A percentile compares a stretch with the other conserved stretches of the same genome.
Evolutionary conservation across 2,888 invertebrate species (phyloP).

Genomic region (Drosophila emarginata): DNA sequence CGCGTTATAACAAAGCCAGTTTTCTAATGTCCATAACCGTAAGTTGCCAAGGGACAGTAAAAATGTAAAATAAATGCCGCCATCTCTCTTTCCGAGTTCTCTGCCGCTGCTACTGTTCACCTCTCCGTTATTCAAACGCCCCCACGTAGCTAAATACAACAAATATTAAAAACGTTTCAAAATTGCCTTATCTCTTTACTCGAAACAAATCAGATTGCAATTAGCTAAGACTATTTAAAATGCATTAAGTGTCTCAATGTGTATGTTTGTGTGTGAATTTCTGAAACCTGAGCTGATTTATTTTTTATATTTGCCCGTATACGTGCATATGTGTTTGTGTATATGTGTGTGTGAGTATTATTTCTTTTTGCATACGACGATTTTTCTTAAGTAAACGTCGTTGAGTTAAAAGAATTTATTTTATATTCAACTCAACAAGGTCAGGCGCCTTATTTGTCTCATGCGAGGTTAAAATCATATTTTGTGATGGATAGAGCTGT

Average conservation of each 20-base stretch:
- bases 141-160: slow-evolving; percentile 57
- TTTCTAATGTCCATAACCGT: slow-evolving; percentile 82
- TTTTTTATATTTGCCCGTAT: slow-evolving; percentile 41
- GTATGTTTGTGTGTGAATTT: slow-evolving; percentile 37
- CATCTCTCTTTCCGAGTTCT: slow-evolving; percentile 5
- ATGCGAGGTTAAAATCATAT: slow-evolving; percentile 51
- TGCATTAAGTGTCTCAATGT: slow-evolving; percentile 20
- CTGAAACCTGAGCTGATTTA: slow-evolving; percentile 68
- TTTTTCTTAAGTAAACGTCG: slow-evolving; percentile 42
- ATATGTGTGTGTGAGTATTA: slow-evolving; percentile 36
- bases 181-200: slow-evolving; percentile 31
- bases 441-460: slow-evolving; percentile 67
- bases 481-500: slow-evolving; percentile 42
- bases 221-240: slow-evolving; percentile 42
- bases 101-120: slow-evolving; percentile 10
- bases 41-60: slow-evolving; percentile 56
- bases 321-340: slow-evolving; percentile 23
- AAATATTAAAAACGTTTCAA: slow-evolving; percentile 33
- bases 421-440: slow-evolving; percentile 70
- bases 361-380: slow-evolving; percentile 64
- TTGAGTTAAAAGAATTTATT: slow-evolving; percentile 63
- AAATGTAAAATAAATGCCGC: not conserved
- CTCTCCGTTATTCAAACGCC: slow-evolving; percentile 49
- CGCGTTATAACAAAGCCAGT: slow-evolving; percentile 62
- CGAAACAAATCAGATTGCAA: slow-evolving; percentile 41